phyloP scores from a whole-genome alignment of 2,113 vertebrate genomes.

The Dicaeum eximium region DNA sequence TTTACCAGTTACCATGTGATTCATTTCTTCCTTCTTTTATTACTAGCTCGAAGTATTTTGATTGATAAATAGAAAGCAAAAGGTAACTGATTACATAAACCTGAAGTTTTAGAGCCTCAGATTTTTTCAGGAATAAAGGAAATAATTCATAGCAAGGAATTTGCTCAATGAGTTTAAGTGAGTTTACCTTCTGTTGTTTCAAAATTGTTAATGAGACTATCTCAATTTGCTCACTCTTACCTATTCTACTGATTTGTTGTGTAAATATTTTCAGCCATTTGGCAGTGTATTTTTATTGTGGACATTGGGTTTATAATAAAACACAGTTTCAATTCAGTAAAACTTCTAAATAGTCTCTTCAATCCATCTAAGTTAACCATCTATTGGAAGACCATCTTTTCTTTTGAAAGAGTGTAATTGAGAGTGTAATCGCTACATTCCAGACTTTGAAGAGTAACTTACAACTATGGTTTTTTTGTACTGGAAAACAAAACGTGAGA shows the following conservation, averaged over 20 bases:
- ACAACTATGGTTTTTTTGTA: not conserved
- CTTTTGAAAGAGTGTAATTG: not conserved
- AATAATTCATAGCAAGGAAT: not conserved
- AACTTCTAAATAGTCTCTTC: not conserved
- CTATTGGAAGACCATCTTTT: not conserved
- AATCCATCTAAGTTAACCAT: not conserved
- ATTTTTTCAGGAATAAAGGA: not conserved
- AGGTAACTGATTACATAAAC: not conserved
- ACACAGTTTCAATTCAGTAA: not conserved
- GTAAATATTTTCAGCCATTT: not conserved
- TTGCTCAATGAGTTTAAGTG: not conserved
- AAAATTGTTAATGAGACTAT: not conserved
- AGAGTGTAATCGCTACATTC: not conserved
- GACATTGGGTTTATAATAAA: not conserved
- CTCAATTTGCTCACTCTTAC: not conserved
- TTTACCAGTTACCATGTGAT: not conserved
- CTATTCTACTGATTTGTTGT: not conserved
- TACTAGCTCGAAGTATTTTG: not conserved
- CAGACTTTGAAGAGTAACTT: not conserved
- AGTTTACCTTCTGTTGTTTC: not conserved
- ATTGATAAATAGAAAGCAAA: not conserved
- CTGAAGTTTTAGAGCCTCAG: not conserved
- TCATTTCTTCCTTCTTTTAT: not conserved
- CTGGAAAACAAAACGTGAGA: not conserved
- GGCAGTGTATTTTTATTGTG: not conserved